These are phyloP conservation scores for Sebastes vulpes DNA, from an alignment of 2,797 vertebrate genomes.

Conservation along the genomic window DNA sequence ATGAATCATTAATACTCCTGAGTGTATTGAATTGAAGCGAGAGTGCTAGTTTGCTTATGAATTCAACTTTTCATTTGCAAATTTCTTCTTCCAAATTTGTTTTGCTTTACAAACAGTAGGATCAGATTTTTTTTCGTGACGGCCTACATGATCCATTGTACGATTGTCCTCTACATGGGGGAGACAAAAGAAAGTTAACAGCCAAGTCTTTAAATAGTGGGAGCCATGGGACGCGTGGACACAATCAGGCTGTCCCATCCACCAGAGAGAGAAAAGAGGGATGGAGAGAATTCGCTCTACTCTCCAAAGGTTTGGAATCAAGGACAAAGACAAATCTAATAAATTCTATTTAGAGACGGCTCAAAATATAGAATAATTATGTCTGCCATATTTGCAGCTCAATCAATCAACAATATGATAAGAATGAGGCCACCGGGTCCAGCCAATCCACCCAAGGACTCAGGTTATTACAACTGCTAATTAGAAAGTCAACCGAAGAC, in stretches of 20 bases:
- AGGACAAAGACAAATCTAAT: slow-evolving; percentile 85
- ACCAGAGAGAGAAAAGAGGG: slow-evolving; percentile 72
- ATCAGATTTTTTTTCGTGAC: slow-evolving; percentile 25
- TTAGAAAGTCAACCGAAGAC: slow-evolving; percentile 65
- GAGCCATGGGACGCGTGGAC: slow-evolving; percentile 82
- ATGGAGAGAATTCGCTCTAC: slow-evolving; percentile 68
- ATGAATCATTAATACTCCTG: background rate
- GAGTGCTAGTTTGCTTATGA: background rate
- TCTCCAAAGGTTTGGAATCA: slow-evolving; percentile 82
- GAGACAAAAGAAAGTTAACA: slow-evolving; percentile 79
- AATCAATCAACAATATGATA: slow-evolving; percentile 84
- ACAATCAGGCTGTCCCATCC: slow-evolving; percentile 85
- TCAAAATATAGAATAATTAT: slow-evolving; percentile 86
- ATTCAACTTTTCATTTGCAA: slow-evolving; percentile 1
- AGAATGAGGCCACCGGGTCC: slow-evolving; percentile 80
- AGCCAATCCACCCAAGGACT: slow-evolving; percentile 74
- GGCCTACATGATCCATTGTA: slow-evolving; percentile 36
- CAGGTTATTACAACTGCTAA: slow-evolving; percentile 79
- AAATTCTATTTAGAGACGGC: slow-evolving; percentile 85
- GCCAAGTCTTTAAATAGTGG: slow-evolving; percentile 81
- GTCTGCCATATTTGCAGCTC: slow-evolving; percentile 83
- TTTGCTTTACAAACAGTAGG: background rate
- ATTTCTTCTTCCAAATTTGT: background rate
- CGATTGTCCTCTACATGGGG: slow-evolving; percentile 66
- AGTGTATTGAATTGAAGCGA: background rate